Evolutionary conservation across 2,113 vertebrate genomes (phyloP).

Genomic region (Cyprinodon tularosa): DNA sequence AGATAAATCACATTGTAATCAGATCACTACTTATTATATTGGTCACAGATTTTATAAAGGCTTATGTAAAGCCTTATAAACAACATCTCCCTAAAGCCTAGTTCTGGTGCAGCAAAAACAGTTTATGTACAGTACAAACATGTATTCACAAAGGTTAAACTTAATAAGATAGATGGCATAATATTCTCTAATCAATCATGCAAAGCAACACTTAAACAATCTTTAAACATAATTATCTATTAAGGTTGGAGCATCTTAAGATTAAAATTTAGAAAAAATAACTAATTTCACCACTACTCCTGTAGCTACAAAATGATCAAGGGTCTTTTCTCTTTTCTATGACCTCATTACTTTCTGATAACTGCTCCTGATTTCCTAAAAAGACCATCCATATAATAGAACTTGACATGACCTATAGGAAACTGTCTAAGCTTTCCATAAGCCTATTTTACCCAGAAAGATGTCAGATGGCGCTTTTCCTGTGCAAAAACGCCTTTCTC

Average conservation of each 20-base stretch:
- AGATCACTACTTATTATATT: too few relatives aligned
- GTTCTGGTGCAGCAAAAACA: not conserved
- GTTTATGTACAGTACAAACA: too few relatives aligned
- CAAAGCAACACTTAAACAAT: not conserved
- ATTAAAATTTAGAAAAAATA: not conserved
- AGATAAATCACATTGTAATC: too few relatives aligned
- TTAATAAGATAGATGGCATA: not conserved
- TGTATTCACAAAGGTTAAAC: not conserved
- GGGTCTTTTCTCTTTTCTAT: not conserved
- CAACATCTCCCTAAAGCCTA: not conserved
- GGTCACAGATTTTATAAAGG: not conserved
- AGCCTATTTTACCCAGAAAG: constrained; percentile 65
- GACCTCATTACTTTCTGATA: constrained; percentile 10
- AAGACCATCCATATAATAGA: constrained; percentile 56
- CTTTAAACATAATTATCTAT: not conserved
- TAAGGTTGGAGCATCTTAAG: not conserved
- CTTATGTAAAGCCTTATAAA: not conserved
- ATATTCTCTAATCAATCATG: not conserved
- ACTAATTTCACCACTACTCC: not conserved
- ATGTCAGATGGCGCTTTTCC: constrained; percentile 68
- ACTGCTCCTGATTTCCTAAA: constrained; percentile 37
- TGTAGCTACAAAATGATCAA: not conserved
- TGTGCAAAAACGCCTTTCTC: constrained; percentile 47
- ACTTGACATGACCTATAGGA: constrained; percentile 58
- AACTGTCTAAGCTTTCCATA: constrained; percentile 65